phyloP scores from a whole-genome alignment of 2,797 vertebrate species.

The Allobates femoralis region DNA sequence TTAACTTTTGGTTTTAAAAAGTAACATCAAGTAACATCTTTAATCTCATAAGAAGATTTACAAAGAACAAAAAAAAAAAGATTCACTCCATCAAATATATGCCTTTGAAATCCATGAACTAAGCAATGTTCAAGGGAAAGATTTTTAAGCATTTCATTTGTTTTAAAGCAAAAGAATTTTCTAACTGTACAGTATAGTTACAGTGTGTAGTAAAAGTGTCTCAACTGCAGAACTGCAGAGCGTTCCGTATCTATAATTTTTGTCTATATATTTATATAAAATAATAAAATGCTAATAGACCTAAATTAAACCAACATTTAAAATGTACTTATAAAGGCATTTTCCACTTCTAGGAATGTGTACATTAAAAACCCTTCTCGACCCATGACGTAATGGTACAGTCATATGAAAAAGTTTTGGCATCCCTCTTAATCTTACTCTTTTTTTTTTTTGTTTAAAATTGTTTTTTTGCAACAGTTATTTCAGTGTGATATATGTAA shows the following conservation, averaged over 20 bases:
- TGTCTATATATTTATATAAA: too few species aligned
- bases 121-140: conserved; percentile 70
- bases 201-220: not conserved
- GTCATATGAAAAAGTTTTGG: too few species aligned
- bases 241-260: too few species aligned
- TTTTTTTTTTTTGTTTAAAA: too few species aligned
- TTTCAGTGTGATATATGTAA: too few species aligned
- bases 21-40: conserved; percentile 67
- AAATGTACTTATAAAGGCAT: not conserved
- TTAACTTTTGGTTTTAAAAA: conserved; percentile 69
- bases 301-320: not conserved
- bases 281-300: not conserved
- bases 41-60: conserved; percentile 72
- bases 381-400: too few species aligned
- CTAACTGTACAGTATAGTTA: conserved; percentile 39
- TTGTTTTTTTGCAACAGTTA: too few species aligned
- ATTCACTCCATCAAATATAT: conserved; percentile 69
- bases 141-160: conserved; percentile 70
- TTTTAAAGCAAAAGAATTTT: conserved; percentile 68
- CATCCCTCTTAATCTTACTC: too few species aligned
- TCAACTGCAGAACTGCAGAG: too few species aligned
- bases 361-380: too few species aligned
- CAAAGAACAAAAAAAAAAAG: conserved; percentile 67
- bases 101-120: conserved; percentile 69
- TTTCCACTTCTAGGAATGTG: too few species aligned